Base-by-base conservation (phyloP, 1,140 invertebrate species). In the Pseudomyrmex dendroicus region DNA sequence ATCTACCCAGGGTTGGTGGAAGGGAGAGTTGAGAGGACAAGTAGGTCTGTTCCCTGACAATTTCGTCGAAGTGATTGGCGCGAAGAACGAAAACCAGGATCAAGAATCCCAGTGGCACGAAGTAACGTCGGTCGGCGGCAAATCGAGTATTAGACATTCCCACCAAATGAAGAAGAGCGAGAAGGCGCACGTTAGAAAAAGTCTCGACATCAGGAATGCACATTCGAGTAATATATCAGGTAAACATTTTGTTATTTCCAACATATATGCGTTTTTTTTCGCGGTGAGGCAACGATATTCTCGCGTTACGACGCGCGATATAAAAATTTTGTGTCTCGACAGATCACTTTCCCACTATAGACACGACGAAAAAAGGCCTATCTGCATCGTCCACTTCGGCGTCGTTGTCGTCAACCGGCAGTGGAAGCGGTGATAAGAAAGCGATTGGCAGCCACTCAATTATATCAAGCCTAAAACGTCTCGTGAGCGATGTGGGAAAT, bases 31-130 rank as follows among this genome's bases (percentile, higher is more conserved):
- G 0, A 96, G 96, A 85, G 98, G 98, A 46, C 96, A 96, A 92
- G 94, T 98, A 70, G 99, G 99, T 0, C 96, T 99, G 1, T 99
- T 99, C 93, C 99, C 99, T 3, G 98, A 99, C 92, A 99, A 99
- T 95, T 99, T 99, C 95, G 98, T 99, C 7, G 96, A 97, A 91
- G 84, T 97, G 4, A 93, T 97, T 80, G 87, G 91, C 52, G 50
- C 77, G 10, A 90, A 91, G 74, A 83, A 77, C 12, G 85, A 91
- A 4, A 90, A 89, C 7, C 78, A 90, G 48, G 91, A 92, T 63
- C 90, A 90, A 59, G 91, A 92, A 52, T 66, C 73, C 62, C 85
- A 89, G 7, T 90, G 89, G 82, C 86, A 89, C 5, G 90, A 92
- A 70, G 56, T 66, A 2, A 88, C 83, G 84, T 89, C 89, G 66